Percentiles rank a stretch among this genome's conserved stretches.
phyloP scores from a whole-genome alignment of 2,113 vertebrate genomes.

The Mastomys coucha region DNA sequence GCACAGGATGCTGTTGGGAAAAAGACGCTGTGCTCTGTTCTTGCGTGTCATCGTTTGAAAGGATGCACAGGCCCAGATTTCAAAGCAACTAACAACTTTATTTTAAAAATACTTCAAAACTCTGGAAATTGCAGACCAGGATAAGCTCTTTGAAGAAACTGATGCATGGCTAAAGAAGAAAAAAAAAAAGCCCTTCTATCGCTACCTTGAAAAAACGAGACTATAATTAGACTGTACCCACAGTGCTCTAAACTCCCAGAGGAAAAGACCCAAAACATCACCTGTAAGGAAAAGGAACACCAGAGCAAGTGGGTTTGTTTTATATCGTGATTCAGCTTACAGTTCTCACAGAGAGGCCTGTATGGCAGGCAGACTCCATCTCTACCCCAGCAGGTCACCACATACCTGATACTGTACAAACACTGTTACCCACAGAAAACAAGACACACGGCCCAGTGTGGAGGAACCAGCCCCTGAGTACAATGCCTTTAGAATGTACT shows the following conservation, averaged over 20 bases:
- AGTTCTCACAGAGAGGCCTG: too few species aligned
- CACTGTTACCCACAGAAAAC: not conserved
- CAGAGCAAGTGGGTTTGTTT: not conserved
- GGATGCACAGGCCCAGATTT: conserved; percentile 55
- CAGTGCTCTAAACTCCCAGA: conserved; percentile 69
- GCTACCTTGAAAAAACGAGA: conserved; percentile 68
- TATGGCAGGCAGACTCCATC: not conserved
- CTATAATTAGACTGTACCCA: conserved; percentile 75
- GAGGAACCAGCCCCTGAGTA: not conserved
- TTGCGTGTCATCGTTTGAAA: conserved; percentile 18
- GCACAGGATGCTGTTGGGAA: not conserved
- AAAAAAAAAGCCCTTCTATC: conserved; percentile 58
- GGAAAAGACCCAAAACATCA: conserved; percentile 33
- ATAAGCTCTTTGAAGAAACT: conserved; percentile 75
- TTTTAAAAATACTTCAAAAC: conserved; percentile 74
- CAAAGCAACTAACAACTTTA: conserved; percentile 74
- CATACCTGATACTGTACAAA: not conserved
- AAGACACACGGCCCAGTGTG: not conserved
- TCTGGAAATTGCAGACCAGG: conserved; percentile 71
- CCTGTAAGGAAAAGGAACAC: not conserved
- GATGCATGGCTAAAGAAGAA: conserved; percentile 58
- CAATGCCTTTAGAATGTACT: fast-evolving
- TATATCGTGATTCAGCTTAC: not conserved
- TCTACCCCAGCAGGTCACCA: not conserved
- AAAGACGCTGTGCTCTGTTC: not conserved